Evolutionary conservation across 2,888 invertebrate genomes (phyloP).

Genomic region (Adineta ricciae): DNA sequence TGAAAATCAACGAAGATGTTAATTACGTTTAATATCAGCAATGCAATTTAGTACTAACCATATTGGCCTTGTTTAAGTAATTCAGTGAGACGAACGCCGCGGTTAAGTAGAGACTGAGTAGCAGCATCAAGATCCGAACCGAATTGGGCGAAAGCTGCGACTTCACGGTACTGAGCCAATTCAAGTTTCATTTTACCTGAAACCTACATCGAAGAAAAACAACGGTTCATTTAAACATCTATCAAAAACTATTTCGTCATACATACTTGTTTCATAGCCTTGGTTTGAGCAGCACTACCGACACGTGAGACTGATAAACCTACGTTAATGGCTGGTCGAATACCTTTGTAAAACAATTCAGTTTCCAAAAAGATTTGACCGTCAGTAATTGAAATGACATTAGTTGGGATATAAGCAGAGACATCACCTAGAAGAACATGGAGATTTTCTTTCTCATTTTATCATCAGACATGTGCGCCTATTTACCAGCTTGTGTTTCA

Average conservation of each 20-base stretch:
- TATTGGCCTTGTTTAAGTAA: slow-evolving; percentile 80
- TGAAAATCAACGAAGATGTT: slow-evolving; percentile 41
- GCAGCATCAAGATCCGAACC: slow-evolving; percentile 97
- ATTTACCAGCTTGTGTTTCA: slow-evolving; percentile 91
- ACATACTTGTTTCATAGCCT: slow-evolving; percentile 86
- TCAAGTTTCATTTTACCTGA: slow-evolving; percentile 99
- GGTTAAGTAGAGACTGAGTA: slow-evolving; percentile 90
- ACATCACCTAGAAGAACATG: slow-evolving; percentile 60
- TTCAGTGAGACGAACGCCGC: slow-evolving; percentile 94
- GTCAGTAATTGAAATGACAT: slow-evolving; percentile 98
- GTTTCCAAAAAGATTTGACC: slow-evolving; percentile 99
- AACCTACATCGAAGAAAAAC: slow-evolving; percentile 80
- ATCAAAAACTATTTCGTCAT: slow-evolving; percentile 89
- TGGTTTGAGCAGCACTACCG: slow-evolving; percentile 97
- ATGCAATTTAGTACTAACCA: slow-evolving; percentile 45
- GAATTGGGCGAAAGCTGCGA: slow-evolving; percentile 97
- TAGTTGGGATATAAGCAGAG: slow-evolving; percentile 99
- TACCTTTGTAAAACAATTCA: slow-evolving; percentile 97
- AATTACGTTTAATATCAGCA: no score
- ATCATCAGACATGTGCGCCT: not conserved
- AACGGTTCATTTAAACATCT: no score
- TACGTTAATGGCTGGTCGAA: slow-evolving; percentile 97
- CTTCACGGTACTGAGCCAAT: slow-evolving; percentile 98
- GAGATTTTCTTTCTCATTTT: not conserved
- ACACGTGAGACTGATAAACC: slow-evolving; percentile 98